Evolutionary conservation across 2,113 vertebrate species (phyloP).

Genomic region (Mormyrus iriodes): DNA sequence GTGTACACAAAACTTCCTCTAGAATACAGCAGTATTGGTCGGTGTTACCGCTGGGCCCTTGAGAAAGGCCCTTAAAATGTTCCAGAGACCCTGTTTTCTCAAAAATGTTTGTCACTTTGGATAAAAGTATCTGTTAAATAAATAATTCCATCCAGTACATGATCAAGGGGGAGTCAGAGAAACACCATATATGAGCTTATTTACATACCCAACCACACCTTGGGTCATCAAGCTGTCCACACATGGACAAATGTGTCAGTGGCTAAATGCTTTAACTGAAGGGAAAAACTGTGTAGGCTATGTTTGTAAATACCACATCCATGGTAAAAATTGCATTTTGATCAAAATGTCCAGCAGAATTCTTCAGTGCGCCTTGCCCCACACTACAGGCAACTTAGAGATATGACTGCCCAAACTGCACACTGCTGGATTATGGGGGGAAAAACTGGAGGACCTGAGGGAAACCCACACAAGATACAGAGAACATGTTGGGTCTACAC

Average conservation of each 20-base stretch:
- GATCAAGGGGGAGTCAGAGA: not conserved
- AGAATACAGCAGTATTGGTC: too few species aligned
- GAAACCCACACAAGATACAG: not conserved
- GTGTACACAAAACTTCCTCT: not conserved
- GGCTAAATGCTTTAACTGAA: not conserved
- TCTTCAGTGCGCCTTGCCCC: not conserved
- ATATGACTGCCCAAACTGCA: not conserved
- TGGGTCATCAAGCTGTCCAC: not conserved
- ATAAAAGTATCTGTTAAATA: not conserved
- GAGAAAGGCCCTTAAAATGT: not conserved
- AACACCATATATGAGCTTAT: not conserved
- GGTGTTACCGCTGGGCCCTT: not conserved
- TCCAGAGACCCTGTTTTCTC: not conserved
- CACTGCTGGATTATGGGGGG: not conserved
- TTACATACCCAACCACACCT: not conserved
- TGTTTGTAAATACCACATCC: not conserved
- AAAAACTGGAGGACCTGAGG: not conserved
- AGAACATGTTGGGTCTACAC: not conserved
- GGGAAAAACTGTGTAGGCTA: not conserved
- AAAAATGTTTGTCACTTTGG: not conserved
- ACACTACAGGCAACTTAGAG: not conserved
- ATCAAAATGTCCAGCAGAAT: not conserved
- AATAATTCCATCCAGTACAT: not conserved
- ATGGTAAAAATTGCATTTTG: not conserved
- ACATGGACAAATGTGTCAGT: not conserved